Conservation (phyloP, 2,888 invertebrate species). For the Phymatocera aterrima region DNA sequence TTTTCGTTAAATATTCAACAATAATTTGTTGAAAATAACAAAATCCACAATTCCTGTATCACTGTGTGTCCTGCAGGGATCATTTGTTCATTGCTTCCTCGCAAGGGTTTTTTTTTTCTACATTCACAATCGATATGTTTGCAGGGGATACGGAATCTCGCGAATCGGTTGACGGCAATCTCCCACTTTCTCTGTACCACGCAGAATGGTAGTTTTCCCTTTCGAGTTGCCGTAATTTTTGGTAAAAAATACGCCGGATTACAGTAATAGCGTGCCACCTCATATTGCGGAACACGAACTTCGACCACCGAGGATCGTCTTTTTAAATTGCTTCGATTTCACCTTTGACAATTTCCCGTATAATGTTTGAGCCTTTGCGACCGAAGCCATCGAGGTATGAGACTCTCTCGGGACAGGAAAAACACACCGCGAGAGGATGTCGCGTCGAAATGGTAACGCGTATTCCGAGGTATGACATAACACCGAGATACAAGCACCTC, state of each 20-base stretch:
- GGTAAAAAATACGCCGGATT: neutral
- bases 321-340: neutral
- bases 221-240: no score
- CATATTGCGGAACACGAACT: neutral
- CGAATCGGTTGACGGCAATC: no score
- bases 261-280: neutral
- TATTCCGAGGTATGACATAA: neutral
- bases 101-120: no score
- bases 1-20: neutral
- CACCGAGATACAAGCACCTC: neutral
- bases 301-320: neutral
- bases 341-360: neutral
- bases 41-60: no score
- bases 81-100: no score
- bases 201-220: no score
- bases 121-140: no score
- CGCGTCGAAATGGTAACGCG: slow-evolving; percentile 22
- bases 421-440: neutral
- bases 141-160: no score
- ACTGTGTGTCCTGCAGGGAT: no score
- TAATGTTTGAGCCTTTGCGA: neutral
- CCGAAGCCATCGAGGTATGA: neutral
- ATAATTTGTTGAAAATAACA: neutral
- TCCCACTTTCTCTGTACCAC: no score
- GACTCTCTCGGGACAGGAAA: slow-evolving; percentile 9